Conservation (phyloP, 2,888 invertebrate species). For the Schrankia costaestrigalis region DNA sequence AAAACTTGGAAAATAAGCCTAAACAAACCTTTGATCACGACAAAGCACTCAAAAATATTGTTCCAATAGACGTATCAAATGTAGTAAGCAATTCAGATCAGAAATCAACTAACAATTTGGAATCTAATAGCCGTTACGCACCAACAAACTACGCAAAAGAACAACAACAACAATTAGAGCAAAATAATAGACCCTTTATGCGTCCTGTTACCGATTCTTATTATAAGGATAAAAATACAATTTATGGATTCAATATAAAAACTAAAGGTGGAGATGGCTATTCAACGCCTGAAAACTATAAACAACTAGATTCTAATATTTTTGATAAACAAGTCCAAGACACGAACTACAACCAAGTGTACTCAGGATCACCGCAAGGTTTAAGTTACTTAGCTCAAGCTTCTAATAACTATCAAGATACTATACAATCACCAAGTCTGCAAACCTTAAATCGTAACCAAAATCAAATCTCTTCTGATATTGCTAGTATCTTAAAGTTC, state of each 20-base stretch:
- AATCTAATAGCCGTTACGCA: slow-evolving; percentile 42
- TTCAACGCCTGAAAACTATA: slow-evolving; percentile 40
- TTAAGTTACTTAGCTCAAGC: slow-evolving; percentile 44
- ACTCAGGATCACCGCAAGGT: slow-evolving; percentile 43
- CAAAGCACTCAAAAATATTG: slow-evolving; percentile 72
- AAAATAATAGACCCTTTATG: slow-evolving; percentile 53
- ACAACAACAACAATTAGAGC: slow-evolving; percentile 53
- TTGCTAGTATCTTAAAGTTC: slow-evolving; percentile 57
- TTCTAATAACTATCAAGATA: slow-evolving; percentile 49
- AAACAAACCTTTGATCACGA: slow-evolving; percentile 72
- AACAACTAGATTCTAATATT: slow-evolving; percentile 47
- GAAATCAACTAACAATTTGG: slow-evolving; percentile 38
- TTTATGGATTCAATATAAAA: slow-evolving; percentile 62
- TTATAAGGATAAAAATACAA: slow-evolving; percentile 68
- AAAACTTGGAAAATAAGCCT: slow-evolving; percentile 48
- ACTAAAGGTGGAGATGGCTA: slow-evolving; percentile 58
- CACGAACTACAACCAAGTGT: slow-evolving; percentile 47
- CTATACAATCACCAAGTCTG: slow-evolving; percentile 44
- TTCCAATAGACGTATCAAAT: slow-evolving; percentile 72
- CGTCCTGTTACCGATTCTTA: slow-evolving; percentile 62
- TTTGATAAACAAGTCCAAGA: slow-evolving; percentile 51
- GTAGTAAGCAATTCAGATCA: slow-evolving; percentile 59
- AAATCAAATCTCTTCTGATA: slow-evolving; percentile 45
- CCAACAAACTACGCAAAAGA: slow-evolving; percentile 54
- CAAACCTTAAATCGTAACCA: slow-evolving; percentile 51